Evolutionary conservation across 92 coral and sea anemone genomes (phyloP).

Genomic region (Desmophyllum pertusum): DNA sequence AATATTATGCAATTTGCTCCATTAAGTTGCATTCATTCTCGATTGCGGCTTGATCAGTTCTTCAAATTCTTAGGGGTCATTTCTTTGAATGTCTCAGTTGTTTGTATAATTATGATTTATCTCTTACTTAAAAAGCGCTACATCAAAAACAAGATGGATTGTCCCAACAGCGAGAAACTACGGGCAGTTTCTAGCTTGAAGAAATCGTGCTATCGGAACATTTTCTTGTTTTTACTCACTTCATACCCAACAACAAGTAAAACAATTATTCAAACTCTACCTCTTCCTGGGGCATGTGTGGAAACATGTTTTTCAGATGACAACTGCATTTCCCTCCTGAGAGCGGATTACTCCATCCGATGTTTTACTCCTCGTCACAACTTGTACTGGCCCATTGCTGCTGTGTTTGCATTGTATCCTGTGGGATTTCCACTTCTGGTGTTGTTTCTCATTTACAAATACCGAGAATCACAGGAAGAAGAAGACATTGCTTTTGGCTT

Average conservation of each 20-base stretch:
- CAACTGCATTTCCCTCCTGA: neutral
- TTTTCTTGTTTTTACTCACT: neutral
- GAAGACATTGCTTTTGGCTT: neutral
- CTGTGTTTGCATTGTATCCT: neutral
- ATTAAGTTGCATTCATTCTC: constrained; percentile 28
- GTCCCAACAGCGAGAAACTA: neutral
- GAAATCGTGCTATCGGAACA: constrained; percentile 45
- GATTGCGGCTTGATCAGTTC: constrained; percentile 21
- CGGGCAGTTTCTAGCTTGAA: constrained; percentile 8
- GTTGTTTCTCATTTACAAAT: constrained; percentile 5
- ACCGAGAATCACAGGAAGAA: neutral
- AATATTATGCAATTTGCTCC: constrained; percentile 48
- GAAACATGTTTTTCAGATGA: neutral
- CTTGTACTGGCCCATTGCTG: neutral
- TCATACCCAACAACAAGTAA: neutral
- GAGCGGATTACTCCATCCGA: neutral
- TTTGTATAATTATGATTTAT: constrained; percentile 14
- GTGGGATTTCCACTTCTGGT: neutral
- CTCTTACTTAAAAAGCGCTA: constrained; percentile 1
- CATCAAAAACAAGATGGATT: neutral
- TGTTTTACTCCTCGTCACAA: neutral
- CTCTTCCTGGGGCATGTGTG: neutral
- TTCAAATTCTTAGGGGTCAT: constrained; percentile 29
- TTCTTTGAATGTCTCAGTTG: neutral
- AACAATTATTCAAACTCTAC: neutral